Evolutionary conservation across 2,888 invertebrate genomes (phyloP), one percentile per base, ranked within the genome.

Genomic region (Erebia aethiops): DNA sequence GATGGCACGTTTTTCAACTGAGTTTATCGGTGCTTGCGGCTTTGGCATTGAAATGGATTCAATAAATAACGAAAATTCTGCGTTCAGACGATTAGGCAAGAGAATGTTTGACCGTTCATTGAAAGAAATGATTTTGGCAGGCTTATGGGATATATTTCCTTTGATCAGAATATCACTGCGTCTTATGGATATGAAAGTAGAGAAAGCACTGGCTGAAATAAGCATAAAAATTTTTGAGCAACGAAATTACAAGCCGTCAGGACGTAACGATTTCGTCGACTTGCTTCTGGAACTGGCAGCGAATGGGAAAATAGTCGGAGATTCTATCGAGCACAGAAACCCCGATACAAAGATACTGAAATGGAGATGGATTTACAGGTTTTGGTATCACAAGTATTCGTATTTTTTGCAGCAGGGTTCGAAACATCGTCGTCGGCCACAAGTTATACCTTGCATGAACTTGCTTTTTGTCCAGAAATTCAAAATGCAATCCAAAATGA

Each of bases 371-470:
- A 83, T 58, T 73, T 81, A 0, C 67, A 77, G 16, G 77, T 81
- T 49, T 80, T 90, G 73, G 82, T 77, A 2, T 87, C 90, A 3
- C 90, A 90, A 74, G 82, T 86, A 10, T 87, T 87, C 41, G 75
- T 90, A 14, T 90, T 90, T 76, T 90, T 91, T 54, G 84, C 81
- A 7, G 93, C 92, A 16, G 94, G 94, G 1, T 93, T 90, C 43
- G 93, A 93, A 73, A 92, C 93, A 0, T 90, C 92, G 0, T 89
- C 93, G 0, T 88, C 89, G 0, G 85, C 89, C 1, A 86, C 91
- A 2, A 90, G 90, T 71, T 89, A 80, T 65, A 81, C 83, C 13
- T 77, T 91, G 21, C 89, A 91, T 68, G 81, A 87, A 72, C 81
- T 94, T 0, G 92, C 93, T 0, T 84, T 79, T 51, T 77, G 92